phyloP scores from a whole-genome alignment of 2,888 invertebrate genomes.

The Melolontha melolontha region DNA sequence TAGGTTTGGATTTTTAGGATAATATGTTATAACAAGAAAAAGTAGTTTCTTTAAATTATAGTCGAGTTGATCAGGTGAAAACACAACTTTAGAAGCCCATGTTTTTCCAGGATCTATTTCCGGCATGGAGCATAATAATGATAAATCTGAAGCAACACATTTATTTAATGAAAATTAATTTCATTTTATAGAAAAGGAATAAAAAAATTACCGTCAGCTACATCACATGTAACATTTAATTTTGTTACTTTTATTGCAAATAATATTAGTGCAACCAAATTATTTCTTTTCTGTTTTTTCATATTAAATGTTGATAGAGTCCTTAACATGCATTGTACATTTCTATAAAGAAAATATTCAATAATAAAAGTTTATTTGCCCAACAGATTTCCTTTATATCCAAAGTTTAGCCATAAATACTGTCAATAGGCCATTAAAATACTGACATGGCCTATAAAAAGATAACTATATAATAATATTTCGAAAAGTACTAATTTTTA shows the following conservation, averaged over 20 bases:
- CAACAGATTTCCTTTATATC: no score
- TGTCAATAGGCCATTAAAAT: no score
- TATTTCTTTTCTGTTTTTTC: conserved; percentile 28
- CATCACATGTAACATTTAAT: not conserved
- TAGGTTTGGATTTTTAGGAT: conserved; percentile 38
- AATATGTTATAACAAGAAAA: conserved; percentile 54
- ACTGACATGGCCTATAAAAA: no score
- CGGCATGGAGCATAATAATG: conserved; percentile 53
- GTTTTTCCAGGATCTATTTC: conserved; percentile 53
- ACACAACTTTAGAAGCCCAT: conserved; percentile 54
- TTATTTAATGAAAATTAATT: not conserved
- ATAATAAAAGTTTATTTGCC: no score
- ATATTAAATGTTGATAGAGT: conserved; percentile 1
- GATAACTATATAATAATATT: no score
- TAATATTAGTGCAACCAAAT: conserved; percentile 53
- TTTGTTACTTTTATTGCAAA: conserved; percentile 51
- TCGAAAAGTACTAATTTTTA: no score
- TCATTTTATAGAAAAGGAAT: conserved; percentile 22
- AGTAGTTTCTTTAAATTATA: conserved; percentile 60
- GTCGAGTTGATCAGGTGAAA: conserved; percentile 54
- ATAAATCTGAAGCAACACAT: conserved; percentile 52
- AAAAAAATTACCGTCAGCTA: conserved; percentile 7
- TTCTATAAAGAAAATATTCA: conserved; percentile 6
- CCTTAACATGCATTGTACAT: conserved; percentile 18
- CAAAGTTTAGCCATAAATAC: no score